These are phyloP conservation scores for Anhinga anhinga DNA, from an alignment of 2,113 vertebrate species.

Conservation along the genomic window DNA sequence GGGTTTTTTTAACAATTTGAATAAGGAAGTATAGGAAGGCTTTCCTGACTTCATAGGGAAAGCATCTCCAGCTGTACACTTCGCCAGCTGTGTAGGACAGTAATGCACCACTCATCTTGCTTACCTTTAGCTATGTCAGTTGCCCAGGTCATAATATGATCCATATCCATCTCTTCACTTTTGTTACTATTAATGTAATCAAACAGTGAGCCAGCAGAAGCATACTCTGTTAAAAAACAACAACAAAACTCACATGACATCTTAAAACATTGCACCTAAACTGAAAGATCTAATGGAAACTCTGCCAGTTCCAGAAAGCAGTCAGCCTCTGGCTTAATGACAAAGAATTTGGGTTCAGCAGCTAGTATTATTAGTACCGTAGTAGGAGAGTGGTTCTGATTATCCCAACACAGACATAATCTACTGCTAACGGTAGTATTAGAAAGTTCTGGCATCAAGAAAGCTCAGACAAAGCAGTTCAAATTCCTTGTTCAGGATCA, in stretches of 20 bases:
- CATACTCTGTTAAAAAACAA: constrained; percentile 85
- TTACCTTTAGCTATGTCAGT: constrained; percentile 97
- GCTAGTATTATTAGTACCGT: background rate
- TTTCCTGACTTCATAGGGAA: background rate
- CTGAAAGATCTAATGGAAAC: background rate
- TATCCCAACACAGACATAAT: background rate
- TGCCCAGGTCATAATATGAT: constrained; percentile 97
- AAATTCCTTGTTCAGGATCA: background rate
- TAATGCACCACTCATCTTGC: background rate
- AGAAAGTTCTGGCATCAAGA: background rate
- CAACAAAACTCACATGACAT: background rate
- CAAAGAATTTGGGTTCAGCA: background rate
- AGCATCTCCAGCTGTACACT: background rate
- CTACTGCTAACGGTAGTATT: background rate
- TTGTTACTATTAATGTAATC: constrained; percentile 94
- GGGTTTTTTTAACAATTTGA: background rate
- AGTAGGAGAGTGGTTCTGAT: background rate
- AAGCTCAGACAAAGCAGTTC: background rate
- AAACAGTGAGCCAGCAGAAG: constrained; percentile 90
- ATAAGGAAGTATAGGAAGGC: background rate
- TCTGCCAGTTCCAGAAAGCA: background rate
- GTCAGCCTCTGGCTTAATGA: background rate
- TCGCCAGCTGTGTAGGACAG: background rate
- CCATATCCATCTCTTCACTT: constrained; percentile 96
- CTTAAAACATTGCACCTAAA: background rate